Percentiles rank a stretch among this genome's conserved stretches.
phyloP scores from a whole-genome alignment of 1,140 invertebrate species.

The Ptiloglossa arizonensis region DNA sequence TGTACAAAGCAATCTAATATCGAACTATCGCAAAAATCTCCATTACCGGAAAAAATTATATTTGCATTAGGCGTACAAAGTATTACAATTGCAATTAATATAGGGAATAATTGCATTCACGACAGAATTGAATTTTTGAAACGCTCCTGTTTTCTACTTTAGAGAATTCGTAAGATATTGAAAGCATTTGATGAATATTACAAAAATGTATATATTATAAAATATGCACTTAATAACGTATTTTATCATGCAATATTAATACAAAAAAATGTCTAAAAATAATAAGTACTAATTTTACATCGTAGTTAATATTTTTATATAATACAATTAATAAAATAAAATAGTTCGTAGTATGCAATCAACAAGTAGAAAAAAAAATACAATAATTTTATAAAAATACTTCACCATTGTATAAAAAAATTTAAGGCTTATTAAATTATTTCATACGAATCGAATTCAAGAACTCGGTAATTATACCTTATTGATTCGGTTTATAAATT shows the following conservation, averaged over 20 bases:
- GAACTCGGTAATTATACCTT: background rate
- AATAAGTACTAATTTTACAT: conserved; percentile 21
- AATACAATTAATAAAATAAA: background rate
- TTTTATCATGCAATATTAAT: conserved; percentile 8
- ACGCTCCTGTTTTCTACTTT: background rate
- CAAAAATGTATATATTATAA: background rate
- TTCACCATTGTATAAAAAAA: background rate
- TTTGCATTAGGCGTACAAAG: background rate
- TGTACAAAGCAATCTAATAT: background rate
- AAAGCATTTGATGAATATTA: background rate
- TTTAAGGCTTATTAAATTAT: background rate
- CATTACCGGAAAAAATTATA: background rate
- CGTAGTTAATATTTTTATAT: conserved; percentile 32
- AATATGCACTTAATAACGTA: background rate
- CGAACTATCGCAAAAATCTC: background rate
- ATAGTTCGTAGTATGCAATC: background rate
- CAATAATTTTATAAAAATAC: background rate
- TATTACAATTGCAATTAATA: too few relatives aligned
- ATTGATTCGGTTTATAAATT: background rate
- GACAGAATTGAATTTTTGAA: background rate
- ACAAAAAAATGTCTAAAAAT: background rate
- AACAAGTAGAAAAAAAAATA: background rate
- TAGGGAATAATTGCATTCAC: background rate
- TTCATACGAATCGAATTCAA: background rate
- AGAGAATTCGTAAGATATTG: background rate